phyloP scores from a whole-genome alignment of 2,797 vertebrate species.

The Leptodactylus fallax region DNA sequence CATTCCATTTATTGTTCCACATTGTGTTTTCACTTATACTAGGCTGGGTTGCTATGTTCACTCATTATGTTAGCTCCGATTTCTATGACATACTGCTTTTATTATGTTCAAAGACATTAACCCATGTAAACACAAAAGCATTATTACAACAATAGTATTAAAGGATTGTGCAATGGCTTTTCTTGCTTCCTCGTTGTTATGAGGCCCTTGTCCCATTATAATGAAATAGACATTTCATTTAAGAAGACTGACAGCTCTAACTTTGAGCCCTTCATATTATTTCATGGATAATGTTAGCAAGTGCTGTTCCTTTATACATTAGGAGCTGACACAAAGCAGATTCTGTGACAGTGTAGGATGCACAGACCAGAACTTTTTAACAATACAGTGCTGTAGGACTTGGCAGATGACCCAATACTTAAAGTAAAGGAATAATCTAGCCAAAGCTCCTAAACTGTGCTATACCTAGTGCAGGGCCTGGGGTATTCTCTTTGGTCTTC shows the following conservation, averaged over 20 bases:
- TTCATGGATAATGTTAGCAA: not conserved
- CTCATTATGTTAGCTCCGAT: slow-evolving; percentile 10
- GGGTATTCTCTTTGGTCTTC: too few species aligned
- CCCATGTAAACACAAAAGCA: slow-evolving; percentile 18
- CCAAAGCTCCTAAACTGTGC: not conserved
- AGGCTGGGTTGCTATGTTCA: not conserved
- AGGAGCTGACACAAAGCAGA: too few species aligned
- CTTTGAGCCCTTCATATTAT: not conserved
- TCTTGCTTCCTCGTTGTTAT: not conserved
- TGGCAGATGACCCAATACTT: not conserved
- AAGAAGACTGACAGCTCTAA: not conserved
- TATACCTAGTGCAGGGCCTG: too few species aligned
- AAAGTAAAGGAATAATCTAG: not conserved
- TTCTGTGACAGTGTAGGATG: not conserved
- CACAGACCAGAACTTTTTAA: not conserved
- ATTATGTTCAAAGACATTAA: not conserved
- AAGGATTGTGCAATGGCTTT: not conserved
- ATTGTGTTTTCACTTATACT: slow-evolving; percentile 5
- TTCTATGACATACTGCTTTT: slow-evolving; percentile 14
- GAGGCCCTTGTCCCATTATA: not conserved
- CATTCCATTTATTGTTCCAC: slow-evolving; percentile 25
- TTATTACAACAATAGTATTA: not conserved
- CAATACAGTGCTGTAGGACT: too few species aligned
- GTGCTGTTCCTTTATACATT: not conserved
- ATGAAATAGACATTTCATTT: not conserved